Percentiles rank a stretch among this genome's conserved stretches.
Conservation (phyloP, 2,113 vertebrate genomes). For the Stomatorhinus ivindoensis region DNA sequence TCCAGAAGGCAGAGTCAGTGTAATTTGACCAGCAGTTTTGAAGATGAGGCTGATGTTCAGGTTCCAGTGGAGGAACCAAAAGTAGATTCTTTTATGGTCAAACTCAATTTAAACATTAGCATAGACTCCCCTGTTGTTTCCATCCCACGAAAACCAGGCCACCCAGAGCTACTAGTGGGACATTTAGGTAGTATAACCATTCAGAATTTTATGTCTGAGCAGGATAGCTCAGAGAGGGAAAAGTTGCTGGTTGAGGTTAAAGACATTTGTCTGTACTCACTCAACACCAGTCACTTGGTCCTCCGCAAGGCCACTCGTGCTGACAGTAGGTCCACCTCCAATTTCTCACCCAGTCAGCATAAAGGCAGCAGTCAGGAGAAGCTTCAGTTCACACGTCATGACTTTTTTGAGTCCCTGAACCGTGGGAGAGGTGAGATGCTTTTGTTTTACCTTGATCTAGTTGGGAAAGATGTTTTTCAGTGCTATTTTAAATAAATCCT, state of each 20-base stretch:
- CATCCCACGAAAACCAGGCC: conserved; percentile 84
- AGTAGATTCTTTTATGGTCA: conserved; percentile 70
- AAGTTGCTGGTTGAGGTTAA: conserved; percentile 85
- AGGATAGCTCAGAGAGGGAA: conserved; percentile 71
- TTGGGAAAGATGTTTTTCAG: not conserved
- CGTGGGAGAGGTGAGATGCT: conserved; percentile 76
- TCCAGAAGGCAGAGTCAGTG: conserved; percentile 55
- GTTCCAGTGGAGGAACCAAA: conserved; percentile 45
- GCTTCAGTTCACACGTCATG: conserved; percentile 79
- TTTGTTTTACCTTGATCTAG: not conserved
- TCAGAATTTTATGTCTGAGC: conserved; percentile 78
- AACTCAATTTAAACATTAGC: conserved; percentile 82
- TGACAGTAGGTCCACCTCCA: conserved; percentile 24
- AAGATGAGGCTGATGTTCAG: conserved; percentile 60
- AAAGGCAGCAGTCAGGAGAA: conserved; percentile 62
- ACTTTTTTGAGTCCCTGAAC: conserved; percentile 87
- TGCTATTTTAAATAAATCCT: not conserved
- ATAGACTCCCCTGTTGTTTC: conserved; percentile 92
- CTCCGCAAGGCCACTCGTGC: conserved; percentile 40
- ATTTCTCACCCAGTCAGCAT: conserved; percentile 35
- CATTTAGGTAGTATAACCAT: conserved; percentile 90
- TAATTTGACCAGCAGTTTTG: conserved; percentile 52
- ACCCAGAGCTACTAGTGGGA: conserved; percentile 82
- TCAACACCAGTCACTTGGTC: conserved; percentile 72
- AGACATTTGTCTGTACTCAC: conserved; percentile 88